A percentile compares a stretch with the other conserved stretches of the same genome.
Conservation (phyloP, 1,140 invertebrate species). For the Pissodes strobi region DNA sequence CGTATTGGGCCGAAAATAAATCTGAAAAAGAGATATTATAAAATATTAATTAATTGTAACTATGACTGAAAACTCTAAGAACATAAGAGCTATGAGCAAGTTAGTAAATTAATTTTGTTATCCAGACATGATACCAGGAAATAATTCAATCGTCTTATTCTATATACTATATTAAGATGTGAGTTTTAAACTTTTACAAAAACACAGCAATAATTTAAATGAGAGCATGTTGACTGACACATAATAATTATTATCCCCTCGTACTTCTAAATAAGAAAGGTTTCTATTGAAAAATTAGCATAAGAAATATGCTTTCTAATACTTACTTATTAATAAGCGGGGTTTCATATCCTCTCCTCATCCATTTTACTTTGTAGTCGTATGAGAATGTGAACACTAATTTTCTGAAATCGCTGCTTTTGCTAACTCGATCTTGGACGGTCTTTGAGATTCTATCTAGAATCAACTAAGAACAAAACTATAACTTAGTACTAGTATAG, state of each 20-base stretch:
- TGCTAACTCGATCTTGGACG: slow-evolving; percentile 88
- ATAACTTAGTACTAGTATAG: too few relatives aligned
- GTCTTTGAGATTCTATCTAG: slow-evolving; percentile 95
- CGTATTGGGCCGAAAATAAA: slow-evolving; percentile 79
- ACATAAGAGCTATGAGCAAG: not conserved
- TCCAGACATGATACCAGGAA: too few relatives aligned
- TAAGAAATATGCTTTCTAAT: too few relatives aligned
- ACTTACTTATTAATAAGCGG: slow-evolving; percentile 76
- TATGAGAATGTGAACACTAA: slow-evolving; percentile 90
- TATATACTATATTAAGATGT: too few relatives aligned
- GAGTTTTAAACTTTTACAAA: too few relatives aligned
- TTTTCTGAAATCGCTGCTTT: slow-evolving; percentile 73
- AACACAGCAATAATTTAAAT: too few relatives aligned
- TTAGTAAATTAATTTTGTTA: too few relatives aligned
- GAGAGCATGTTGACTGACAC: too few relatives aligned
- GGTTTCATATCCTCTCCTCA: slow-evolving; percentile 80
- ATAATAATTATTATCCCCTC: too few relatives aligned
- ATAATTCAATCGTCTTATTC: too few relatives aligned
- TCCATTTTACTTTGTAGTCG: slow-evolving; percentile 87
- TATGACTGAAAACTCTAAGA: not conserved
- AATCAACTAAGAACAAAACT: slow-evolving; percentile 68
- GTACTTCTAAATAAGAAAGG: too few relatives aligned
- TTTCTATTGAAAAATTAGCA: too few relatives aligned
- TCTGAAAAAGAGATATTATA: slow-evolving; percentile 54
- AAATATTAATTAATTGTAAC: not conserved